Percentiles rank a stretch among this genome's conserved stretches.
Evolutionary conservation across 2,113 vertebrate species (phyloP).

Genomic region (Rattus rattus): DNA sequence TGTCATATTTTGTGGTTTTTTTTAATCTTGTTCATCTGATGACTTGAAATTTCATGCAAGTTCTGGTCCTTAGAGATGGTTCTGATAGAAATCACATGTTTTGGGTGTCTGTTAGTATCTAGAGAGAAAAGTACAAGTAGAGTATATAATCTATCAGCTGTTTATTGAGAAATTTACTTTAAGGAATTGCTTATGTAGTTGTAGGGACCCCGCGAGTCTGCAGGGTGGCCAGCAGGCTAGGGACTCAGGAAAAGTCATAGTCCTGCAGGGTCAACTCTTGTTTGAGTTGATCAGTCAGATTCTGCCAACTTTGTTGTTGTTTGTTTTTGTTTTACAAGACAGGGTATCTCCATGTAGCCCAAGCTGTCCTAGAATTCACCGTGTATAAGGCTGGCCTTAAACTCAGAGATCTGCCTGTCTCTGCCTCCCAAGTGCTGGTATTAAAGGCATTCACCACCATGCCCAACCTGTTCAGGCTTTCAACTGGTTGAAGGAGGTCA

Average conservation of each 20-base stretch:
- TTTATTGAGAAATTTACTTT: neutral
- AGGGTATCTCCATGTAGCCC: neutral
- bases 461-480: neutral
- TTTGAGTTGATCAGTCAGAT: neutral
- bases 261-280: neutral
- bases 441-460: neutral
- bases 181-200: neutral
- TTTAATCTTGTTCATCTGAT: neutral
- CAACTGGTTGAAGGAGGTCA: neutral
- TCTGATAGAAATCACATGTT: slow-evolving; percentile 21
- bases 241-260: neutral
- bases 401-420: too few relatives aligned
- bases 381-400: neutral
- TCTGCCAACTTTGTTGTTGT: neutral
- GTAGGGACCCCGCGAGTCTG: neutral
- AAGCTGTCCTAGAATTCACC: neutral
- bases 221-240: neutral
- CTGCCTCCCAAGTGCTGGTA: neutral
- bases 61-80: neutral
- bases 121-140: neutral
- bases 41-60: slow-evolving; percentile 36
- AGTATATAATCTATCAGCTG: neutral
- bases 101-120: neutral
- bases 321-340: neutral
- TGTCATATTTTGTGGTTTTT: neutral